These are phyloP conservation scores for Albula goreensis DNA, from an alignment of 2,113 vertebrate genomes.

Conservation along the genomic window DNA sequence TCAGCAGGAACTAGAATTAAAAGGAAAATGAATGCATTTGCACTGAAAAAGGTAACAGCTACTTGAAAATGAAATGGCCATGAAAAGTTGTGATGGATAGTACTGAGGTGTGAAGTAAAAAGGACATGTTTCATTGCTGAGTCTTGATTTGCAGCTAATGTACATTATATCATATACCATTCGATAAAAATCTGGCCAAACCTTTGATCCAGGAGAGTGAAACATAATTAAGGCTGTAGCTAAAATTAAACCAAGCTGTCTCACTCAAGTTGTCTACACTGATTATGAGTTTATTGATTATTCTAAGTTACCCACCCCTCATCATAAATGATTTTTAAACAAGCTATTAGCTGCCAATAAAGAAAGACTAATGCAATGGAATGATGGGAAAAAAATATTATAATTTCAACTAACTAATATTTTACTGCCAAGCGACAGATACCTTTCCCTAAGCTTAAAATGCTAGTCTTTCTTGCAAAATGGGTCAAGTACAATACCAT, in stretches of 20 bases:
- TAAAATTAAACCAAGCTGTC: slow-evolving; percentile 15
- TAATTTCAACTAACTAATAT: background rate
- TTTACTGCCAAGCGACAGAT: background rate
- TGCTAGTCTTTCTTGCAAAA: background rate
- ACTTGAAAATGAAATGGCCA: background rate
- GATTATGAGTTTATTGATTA: slow-evolving; percentile 10
- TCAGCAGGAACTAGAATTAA: background rate
- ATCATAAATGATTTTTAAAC: slow-evolving; percentile 16
- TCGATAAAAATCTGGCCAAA: background rate
- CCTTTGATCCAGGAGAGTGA: slow-evolving; percentile 13
- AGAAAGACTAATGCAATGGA: background rate
- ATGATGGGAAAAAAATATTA: background rate
- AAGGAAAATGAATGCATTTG: background rate
- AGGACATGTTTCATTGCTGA: background rate
- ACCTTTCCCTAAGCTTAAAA: background rate
- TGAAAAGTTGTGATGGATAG: background rate
- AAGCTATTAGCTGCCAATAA: slow-evolving; percentile 18
- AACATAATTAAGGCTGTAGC: slow-evolving; percentile 12
- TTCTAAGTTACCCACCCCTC: slow-evolving; percentile 2
- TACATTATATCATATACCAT: background rate
- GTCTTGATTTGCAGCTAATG: slow-evolving; percentile 1
- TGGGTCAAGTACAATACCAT: background rate
- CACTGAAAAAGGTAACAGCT: background rate
- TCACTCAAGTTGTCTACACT: background rate
- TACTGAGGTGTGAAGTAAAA: background rate